Percentiles rank a stretch among this genome's conserved stretches.
Evolutionary conservation across 2,888 invertebrate species (phyloP).

Genomic region (Liopterus haemorrhoidalis): DNA sequence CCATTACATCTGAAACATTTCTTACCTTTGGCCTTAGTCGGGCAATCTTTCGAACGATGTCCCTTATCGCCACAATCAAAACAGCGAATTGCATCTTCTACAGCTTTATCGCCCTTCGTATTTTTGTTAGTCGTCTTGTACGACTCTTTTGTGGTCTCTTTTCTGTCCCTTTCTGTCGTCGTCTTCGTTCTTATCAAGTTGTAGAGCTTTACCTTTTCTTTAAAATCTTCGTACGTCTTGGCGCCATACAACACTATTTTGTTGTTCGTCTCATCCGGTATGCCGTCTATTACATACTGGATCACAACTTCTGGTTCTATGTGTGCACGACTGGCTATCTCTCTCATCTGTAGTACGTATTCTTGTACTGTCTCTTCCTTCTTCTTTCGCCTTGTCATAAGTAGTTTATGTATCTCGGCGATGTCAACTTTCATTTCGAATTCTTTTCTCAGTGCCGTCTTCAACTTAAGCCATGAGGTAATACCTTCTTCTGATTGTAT

Average conservation of each 20-base stretch:
- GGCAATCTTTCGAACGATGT: conserved; percentile 11
- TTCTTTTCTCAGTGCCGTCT: conserved; percentile 11
- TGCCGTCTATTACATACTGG: no score
- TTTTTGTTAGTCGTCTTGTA: not conserved
- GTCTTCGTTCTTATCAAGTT: not conserved
- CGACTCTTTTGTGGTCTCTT: not conserved
- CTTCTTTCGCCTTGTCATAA: conserved; percentile 5
- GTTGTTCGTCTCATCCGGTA: conserved; percentile 1
- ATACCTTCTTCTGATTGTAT: conserved; percentile 19
- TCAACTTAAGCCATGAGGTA: conserved; percentile 15
- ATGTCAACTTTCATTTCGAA: conserved; percentile 10
- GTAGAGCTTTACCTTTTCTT: conserved; percentile 5
- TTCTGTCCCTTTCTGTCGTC: not conserved
- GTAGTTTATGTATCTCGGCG: conserved; percentile 8
- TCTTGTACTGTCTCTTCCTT: conserved; percentile 10
- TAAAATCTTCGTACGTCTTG: conserved; percentile 7
- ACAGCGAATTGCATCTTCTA: conserved; percentile 7
- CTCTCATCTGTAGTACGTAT: conserved; percentile 2
- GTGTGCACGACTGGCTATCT: conserved; percentile 1
- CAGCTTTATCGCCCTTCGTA: no score
- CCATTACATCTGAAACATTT: conserved; percentile 11
- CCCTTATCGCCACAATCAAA: conserved; percentile 4
- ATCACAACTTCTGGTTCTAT: not conserved
- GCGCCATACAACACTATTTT: conserved; percentile 11
- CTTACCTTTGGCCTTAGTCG: conserved; percentile 2